These are phyloP conservation scores for Dasyprocta punctata DNA, from an alignment of 2,113 vertebrate species.

Conservation along the genomic window DNA sequence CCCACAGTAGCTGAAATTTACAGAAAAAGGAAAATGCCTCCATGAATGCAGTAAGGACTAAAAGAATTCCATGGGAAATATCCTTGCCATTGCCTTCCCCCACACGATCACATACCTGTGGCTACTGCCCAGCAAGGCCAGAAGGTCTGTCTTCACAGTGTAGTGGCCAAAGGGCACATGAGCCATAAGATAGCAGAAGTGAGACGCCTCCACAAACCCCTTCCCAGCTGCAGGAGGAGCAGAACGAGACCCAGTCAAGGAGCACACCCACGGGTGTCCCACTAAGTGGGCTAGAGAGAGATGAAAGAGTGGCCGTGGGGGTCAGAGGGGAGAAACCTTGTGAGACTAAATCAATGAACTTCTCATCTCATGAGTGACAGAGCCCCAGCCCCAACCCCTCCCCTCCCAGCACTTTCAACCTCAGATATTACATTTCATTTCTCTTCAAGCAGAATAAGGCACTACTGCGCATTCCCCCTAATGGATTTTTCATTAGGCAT, in stretches of 20 bases:
- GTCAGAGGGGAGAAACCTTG: background rate
- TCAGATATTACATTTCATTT: background rate
- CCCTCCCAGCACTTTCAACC: background rate
- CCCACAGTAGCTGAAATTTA: background rate
- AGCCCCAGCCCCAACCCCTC: background rate
- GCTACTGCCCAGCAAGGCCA: constrained; percentile 92
- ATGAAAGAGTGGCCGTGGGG: accelerated
- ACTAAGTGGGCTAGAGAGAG: accelerated
- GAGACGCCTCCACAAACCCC: constrained; percentile 91
- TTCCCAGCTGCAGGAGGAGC: constrained; percentile 87
- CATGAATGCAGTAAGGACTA: background rate
- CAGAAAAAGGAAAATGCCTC: background rate
- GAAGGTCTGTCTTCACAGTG: constrained; percentile 85
- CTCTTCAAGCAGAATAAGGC: background rate
- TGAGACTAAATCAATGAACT: accelerated
- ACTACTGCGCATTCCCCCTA: background rate
- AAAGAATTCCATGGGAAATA: background rate
- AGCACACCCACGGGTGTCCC: accelerated
- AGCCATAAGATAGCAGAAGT: constrained; percentile 94
- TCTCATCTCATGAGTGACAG: accelerated
- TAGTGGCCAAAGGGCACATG: constrained; percentile 89
- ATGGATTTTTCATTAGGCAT: background rate
- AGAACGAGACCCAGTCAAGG: constrained; percentile 1
- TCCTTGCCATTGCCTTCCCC: background rate
- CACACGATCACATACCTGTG: constrained; percentile 86